Conservation (phyloP, 1,140 invertebrate species). For the Achroia grisella region DNA sequence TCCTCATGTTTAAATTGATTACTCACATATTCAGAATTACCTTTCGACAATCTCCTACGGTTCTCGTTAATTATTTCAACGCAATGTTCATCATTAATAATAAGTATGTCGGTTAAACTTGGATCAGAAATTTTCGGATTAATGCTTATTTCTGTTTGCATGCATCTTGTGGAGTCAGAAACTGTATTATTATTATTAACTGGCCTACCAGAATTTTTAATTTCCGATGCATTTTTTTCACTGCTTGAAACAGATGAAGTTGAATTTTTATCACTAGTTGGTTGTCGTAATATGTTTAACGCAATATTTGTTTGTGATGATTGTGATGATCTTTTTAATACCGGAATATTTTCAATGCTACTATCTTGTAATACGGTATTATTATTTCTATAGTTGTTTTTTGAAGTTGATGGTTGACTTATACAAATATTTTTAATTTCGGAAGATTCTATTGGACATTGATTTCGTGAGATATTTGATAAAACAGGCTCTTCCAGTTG, state of each 20-base stretch:
- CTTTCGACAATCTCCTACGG: constrained; percentile 24
- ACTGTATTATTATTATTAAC: constrained; percentile 10
- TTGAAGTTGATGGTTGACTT: constrained; percentile 2
- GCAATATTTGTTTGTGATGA: constrained; percentile 49
- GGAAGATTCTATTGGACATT: too few relatives aligned
- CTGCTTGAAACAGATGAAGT: constrained; percentile 13
- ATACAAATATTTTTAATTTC: background rate
- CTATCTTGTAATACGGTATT: constrained; percentile 7
- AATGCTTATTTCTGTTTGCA: constrained; percentile 61
- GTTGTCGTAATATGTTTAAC: constrained; percentile 19
- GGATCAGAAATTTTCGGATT: constrained; percentile 56
- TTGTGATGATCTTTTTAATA: constrained; percentile 24
- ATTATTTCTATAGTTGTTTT: constrained; percentile 3
- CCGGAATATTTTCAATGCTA: constrained; percentile 8
- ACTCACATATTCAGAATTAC: constrained; percentile 14
- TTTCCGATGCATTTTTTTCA: constrained; percentile 6
- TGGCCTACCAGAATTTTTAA: constrained; percentile 4
- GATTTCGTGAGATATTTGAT: background rate
- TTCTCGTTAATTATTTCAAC: constrained; percentile 33
- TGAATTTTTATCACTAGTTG: constrained; percentile 17
- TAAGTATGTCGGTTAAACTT: constrained; percentile 45
- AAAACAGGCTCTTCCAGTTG: constrained; percentile 13
- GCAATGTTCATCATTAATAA: constrained; percentile 37
- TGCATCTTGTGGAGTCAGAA: constrained; percentile 37
- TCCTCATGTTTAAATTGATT: background rate